Conservation (phyloP, 2,888 invertebrate species). For the Rhagophthalmus giganteus region DNA sequence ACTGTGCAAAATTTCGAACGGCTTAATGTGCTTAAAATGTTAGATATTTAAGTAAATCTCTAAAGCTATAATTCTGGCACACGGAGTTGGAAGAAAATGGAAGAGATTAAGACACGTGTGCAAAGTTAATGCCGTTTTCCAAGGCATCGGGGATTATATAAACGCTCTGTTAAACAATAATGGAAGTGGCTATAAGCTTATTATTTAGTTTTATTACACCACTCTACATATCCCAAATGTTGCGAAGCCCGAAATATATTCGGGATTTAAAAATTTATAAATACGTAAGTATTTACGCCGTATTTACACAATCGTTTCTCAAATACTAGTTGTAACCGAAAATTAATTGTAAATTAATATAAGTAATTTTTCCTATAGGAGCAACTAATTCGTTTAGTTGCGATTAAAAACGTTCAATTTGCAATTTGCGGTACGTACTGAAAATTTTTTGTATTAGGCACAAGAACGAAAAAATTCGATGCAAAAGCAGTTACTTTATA, state of each 20-base stretch:
- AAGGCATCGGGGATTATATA: constrained; percentile 12
- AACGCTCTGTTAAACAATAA: constrained; percentile 16
- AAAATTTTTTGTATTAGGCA: too few species aligned
- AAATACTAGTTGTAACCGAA: too few species aligned
- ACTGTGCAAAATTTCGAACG: not conserved
- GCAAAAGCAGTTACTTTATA: too few species aligned
- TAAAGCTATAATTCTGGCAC: constrained; percentile 6
- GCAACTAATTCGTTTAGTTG: too few species aligned
- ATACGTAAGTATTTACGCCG: too few species aligned
- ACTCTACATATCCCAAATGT: constrained; percentile 2
- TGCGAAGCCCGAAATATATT: constrained; percentile 1
- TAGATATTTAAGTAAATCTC: constrained; percentile 6
- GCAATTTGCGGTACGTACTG: too few species aligned
- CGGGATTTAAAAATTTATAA: too few species aligned
- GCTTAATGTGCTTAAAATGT: constrained; percentile 7
- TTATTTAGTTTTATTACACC: constrained; percentile 16
- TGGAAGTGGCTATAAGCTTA: constrained; percentile 15
- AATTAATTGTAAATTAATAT: too few species aligned
- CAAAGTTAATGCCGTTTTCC: constrained; percentile 14
- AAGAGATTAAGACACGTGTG: constrained; percentile 19
- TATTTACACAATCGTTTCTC: too few species aligned
- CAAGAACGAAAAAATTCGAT: too few species aligned
- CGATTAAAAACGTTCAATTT: too few species aligned
- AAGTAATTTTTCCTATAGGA: too few species aligned
- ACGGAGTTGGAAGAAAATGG: constrained; percentile 6